phyloP scores from a whole-genome alignment of 2,888 invertebrate species.

The Volucella inanis region DNA sequence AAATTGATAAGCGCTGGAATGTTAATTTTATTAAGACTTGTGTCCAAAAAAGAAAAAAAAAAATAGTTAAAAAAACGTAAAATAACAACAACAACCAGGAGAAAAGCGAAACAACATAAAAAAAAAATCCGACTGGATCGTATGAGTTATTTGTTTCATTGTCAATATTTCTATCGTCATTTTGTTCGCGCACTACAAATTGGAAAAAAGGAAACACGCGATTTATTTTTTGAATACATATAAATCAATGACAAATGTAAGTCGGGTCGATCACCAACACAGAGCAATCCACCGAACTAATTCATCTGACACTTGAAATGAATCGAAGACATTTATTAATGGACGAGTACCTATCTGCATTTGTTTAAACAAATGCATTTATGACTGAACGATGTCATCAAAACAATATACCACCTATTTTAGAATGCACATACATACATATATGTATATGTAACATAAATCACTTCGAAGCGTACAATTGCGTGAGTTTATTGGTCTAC shows the following conservation, averaged over 20 bases:
- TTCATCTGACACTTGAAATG: constrained; percentile 5
- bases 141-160: constrained; percentile 44
- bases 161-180: constrained; percentile 44
- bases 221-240: constrained; percentile 63
- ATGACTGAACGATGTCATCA: constrained; percentile 7
- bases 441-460: not conserved
- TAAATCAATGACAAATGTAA: constrained; percentile 71
- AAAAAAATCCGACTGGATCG: constrained; percentile 1
- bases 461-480: constrained; percentile 21
- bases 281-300: constrained; percentile 1
- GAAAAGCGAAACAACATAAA: constrained; percentile 4
- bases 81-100: not conserved
- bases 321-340: constrained; percentile 53
- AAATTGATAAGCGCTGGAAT: constrained; percentile 62
- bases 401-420: constrained; percentile 13
- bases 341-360: constrained; percentile 42
- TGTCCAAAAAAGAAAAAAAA: constrained; percentile 16
- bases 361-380: constrained; percentile 1
- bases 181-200: constrained; percentile 53
- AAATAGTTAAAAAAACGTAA: not conserved
- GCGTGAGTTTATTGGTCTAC: not conserved
- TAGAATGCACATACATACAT: no score
- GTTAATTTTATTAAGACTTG: constrained; percentile 59
- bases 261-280: constrained; percentile 57
- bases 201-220: constrained; percentile 67